Percentiles rank a stretch among this genome's conserved stretches.
phyloP scores from a whole-genome alignment of 2,797 vertebrate genomes.

The Crax fasciolata region DNA sequence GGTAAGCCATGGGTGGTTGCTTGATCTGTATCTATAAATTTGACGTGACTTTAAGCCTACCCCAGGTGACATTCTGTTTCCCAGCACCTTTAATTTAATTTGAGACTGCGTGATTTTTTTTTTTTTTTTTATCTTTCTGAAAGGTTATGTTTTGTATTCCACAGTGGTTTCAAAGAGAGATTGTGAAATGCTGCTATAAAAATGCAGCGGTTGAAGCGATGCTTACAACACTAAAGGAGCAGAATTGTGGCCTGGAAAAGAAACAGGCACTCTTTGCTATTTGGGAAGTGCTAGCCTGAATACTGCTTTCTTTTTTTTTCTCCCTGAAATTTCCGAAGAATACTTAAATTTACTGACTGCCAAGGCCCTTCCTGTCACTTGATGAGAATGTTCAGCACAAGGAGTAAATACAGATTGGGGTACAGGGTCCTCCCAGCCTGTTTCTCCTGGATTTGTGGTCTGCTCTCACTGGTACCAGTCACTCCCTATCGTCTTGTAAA shows the following conservation, averaged over 20 bases:
- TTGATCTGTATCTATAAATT: slow-evolving; percentile 1
- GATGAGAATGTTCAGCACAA: not conserved
- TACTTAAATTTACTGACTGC: not conserved
- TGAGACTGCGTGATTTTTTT: not conserved
- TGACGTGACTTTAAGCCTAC: not conserved
- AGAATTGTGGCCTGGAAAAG: slow-evolving; percentile 24
- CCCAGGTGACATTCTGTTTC: slow-evolving; percentile 2
- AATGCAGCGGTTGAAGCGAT: not conserved
- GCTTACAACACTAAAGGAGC: not conserved
- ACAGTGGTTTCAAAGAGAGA: not conserved
- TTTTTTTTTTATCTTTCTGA: not conserved
- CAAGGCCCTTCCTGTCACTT: not conserved
- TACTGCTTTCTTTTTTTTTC: not conserved
- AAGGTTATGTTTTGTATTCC: slow-evolving; percentile 3
- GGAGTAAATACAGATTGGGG: not conserved
- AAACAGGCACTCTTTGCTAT: not conserved
- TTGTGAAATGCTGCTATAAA: not conserved
- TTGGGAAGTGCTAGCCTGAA: not conserved
- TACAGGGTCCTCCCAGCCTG: not conserved
- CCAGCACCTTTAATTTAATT: slow-evolving; percentile 12
- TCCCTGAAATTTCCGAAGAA: not conserved
- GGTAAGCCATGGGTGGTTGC: not conserved
- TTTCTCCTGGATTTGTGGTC: not conserved
- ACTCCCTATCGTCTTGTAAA: not conserved
- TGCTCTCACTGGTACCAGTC: not conserved